These are phyloP conservation scores for Blomia tropicalis DNA, from an alignment of 2,888 invertebrate species.

Conservation along the genomic window DNA sequence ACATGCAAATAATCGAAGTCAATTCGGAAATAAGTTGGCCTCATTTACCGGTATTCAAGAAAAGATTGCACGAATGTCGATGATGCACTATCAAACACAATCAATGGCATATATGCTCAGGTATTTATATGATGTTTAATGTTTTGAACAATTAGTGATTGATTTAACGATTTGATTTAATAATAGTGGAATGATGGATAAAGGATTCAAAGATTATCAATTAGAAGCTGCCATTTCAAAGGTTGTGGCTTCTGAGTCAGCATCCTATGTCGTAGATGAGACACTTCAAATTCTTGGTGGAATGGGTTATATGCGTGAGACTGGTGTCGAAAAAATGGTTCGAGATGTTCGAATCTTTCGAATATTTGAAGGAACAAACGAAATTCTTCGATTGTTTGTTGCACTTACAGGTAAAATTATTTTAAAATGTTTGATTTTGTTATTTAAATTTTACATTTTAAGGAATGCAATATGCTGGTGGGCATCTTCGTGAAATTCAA, in stretches of 20 bases:
- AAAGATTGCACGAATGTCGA: constrained; percentile 80
- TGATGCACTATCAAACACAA: constrained; percentile 79
- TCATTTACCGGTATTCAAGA: constrained; percentile 73
- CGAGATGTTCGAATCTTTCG: constrained; percentile 90
- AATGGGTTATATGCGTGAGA: constrained; percentile 76
- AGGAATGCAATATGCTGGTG: constrained; percentile 72
- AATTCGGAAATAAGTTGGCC: constrained; percentile 72
- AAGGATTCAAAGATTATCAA: constrained; percentile 77
- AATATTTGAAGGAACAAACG: constrained; percentile 98
- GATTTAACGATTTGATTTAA: constrained; percentile 54
- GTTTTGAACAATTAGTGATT: constrained; percentile 43
- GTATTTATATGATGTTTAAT: constrained; percentile 71
- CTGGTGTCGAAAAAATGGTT: constrained; percentile 76
- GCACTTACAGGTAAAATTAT: constrained; percentile 62
- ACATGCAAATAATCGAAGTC: constrained; percentile 69
- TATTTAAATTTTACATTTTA: neutral
- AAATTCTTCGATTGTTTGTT: constrained; percentile 85
- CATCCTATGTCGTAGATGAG: constrained; percentile 92
- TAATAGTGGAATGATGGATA: constrained; percentile 81
- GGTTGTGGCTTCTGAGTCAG: constrained; percentile 82
- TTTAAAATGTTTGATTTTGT: neutral
- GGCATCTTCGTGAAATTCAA: constrained; percentile 77
- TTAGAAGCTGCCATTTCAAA: constrained; percentile 95
- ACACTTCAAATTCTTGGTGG: constrained; percentile 92
- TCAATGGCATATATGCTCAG: constrained; percentile 43